Evolutionary conservation across 2,797 vertebrate species (phyloP), one percentile per base, ranked within the genome.

Genomic region (Acanthis flammea): DNA sequence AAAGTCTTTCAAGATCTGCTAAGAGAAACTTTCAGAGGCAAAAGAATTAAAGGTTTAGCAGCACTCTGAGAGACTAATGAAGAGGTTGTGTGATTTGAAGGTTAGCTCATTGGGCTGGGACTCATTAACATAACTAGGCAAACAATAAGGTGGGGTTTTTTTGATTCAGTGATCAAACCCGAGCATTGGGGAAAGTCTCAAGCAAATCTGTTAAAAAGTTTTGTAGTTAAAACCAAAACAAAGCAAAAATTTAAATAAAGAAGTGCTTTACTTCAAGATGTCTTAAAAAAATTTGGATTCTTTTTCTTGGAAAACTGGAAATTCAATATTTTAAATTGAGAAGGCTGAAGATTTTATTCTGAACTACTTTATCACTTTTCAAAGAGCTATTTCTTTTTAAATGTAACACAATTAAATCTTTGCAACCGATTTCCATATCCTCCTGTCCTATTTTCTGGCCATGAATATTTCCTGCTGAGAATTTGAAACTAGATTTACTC

Each of bases 41-140:
- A 74, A 86, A 88, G 90, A 91, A 90, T 81, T 92, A 88, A 95
- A 86, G 63, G 70, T 92, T 94, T 90, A 70, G 41, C 58, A 88
- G 70, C 50, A 75, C 88, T 92, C 76, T 65, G 70, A 83, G 88
- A 78, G 62, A 70, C 73, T 95, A 96, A 91, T 88, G 88, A 96
- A 95, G 76, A 94, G 73, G 54, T 44, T 68, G 47, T 93, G 79
- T 88, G 76, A 94, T 95, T 95, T 96, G 88, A 92, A 96, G 66
- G 79, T 83, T 94, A 86, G 51, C 62, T 96, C 76, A 81, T 66
- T 88, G 85, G 76, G 33, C 60, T 90, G 62, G 62, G 79, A 68
- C 44, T 96, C 88, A 93, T 94, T 95, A 96, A 84, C 92, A 90
- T 75, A 92, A 68, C 88, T 58, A 88, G 88, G 33, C 76, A 95